Evolutionary conservation across 2,888 invertebrate species (phyloP).

Genomic region (Hyles lineata): DNA sequence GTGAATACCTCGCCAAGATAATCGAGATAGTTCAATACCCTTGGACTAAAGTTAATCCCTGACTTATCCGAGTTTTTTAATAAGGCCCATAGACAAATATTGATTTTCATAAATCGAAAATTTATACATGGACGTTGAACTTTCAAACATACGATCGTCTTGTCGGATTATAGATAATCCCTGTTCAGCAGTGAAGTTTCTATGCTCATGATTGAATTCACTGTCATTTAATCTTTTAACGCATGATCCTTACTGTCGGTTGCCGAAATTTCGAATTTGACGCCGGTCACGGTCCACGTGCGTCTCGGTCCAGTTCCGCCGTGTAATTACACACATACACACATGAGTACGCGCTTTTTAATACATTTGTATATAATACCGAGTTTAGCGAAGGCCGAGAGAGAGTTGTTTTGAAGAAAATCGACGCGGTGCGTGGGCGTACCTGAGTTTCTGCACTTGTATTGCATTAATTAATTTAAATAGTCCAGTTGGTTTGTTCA

Average conservation of each 20-base stretch:
- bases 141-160: too few species aligned
- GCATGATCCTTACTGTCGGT: slow-evolving; percentile 1
- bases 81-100: too few species aligned
- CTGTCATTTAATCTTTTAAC: neutral
- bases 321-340: slow-evolving; percentile 9
- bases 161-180: too few species aligned
- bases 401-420: slow-evolving; percentile 11
- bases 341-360: slow-evolving; percentile 13
- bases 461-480: neutral
- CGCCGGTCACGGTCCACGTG: slow-evolving; percentile 25
- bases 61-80: too few species aligned
- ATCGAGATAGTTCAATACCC: too few species aligned
- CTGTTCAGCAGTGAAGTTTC: too few species aligned
- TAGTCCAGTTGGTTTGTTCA: too few species aligned
- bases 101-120: too few species aligned
- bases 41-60: too few species aligned
- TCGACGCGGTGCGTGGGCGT: neutral
- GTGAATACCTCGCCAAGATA: too few species aligned
- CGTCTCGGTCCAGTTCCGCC: slow-evolving; percentile 20
- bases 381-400: slow-evolving; percentile 17
- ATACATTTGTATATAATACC: slow-evolving; percentile 13
- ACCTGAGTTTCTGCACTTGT: slow-evolving; percentile 1
- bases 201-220: too few species aligned
- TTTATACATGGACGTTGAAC: too few species aligned
- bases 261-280: slow-evolving; percentile 19